Conservation (phyloP, 2,888 invertebrate genomes). For the Netelia inedita region DNA sequence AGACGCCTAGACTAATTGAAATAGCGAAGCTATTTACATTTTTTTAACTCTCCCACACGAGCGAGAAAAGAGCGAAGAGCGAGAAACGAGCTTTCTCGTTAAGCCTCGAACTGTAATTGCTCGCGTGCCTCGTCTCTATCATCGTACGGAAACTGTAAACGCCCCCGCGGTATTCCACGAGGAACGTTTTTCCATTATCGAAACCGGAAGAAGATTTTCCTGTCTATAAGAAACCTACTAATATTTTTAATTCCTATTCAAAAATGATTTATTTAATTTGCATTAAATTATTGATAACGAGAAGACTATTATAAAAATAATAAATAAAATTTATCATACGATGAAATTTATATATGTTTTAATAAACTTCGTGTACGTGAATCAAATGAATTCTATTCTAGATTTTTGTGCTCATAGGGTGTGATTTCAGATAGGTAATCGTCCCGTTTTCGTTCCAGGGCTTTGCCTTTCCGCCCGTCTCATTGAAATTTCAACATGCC, state of each 20-base stretch:
- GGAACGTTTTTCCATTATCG: constrained; percentile 41
- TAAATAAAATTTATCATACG: not conserved
- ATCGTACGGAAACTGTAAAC: constrained; percentile 36
- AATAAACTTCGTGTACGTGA: not conserved
- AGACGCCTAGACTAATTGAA: constrained; percentile 44
- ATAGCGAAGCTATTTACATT: constrained; percentile 34
- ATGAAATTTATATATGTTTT: no score
- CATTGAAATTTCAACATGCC: constrained; percentile 74
- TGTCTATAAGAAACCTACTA: constrained; percentile 1
- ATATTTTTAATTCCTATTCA: not conserved
- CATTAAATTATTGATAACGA: not conserved
- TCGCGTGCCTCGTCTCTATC: constrained; percentile 45
- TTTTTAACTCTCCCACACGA: constrained; percentile 53
- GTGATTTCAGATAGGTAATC: not conserved
- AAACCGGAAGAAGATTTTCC: constrained; percentile 40
- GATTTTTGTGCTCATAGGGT: not conserved
- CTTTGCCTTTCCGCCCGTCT: constrained; percentile 37
- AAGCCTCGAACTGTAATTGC: constrained; percentile 61
- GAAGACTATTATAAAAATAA: not conserved
- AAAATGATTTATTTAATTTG: constrained; percentile 22
- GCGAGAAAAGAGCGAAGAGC: constrained; percentile 11
- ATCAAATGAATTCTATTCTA: not conserved
- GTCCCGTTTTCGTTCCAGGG: constrained; percentile 23
- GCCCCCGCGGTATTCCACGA: constrained; percentile 42
- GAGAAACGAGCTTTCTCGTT: constrained; percentile 49